These are phyloP conservation scores for Magallana ariakensis DNA, from an alignment of 1,140 invertebrate genomes.

Conservation along the genomic window DNA sequence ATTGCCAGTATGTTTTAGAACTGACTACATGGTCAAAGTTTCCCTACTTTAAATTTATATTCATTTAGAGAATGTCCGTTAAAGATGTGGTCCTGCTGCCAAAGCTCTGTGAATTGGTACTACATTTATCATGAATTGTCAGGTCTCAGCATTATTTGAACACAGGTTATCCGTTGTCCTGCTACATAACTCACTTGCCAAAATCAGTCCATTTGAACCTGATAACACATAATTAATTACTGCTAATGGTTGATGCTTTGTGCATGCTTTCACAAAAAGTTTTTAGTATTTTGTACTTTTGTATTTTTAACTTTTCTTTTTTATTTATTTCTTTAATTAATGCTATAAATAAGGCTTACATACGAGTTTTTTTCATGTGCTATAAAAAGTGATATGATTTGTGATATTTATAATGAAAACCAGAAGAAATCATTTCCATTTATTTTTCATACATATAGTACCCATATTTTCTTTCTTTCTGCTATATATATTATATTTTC, in stretches of 20 bases:
- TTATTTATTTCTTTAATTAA: no score
- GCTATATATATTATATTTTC: constrained; percentile 6
- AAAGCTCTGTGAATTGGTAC: neutral
- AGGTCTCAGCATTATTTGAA: neutral
- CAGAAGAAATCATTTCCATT: constrained; percentile 6
- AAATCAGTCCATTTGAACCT: neutral
- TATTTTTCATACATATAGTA: neutral
- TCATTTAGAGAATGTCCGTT: no score
- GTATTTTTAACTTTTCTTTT: no score
- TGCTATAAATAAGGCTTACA: no score
- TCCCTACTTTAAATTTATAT: no score
- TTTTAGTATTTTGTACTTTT: neutral
- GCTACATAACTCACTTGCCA: neutral
- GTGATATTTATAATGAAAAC: constrained; percentile 8
- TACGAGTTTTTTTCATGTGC: neutral
- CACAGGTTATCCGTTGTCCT: neutral
- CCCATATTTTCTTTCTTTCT: neutral
- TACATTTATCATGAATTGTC: neutral
- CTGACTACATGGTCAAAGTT: no score
- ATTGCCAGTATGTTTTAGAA: no score
- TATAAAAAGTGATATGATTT: neutral
- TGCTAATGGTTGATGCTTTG: neutral
- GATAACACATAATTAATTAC: neutral
- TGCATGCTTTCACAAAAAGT: neutral
- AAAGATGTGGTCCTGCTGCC: no score